Base-by-base conservation (phyloP, 2,888 invertebrate genomes). In the Perdita meconis region DNA sequence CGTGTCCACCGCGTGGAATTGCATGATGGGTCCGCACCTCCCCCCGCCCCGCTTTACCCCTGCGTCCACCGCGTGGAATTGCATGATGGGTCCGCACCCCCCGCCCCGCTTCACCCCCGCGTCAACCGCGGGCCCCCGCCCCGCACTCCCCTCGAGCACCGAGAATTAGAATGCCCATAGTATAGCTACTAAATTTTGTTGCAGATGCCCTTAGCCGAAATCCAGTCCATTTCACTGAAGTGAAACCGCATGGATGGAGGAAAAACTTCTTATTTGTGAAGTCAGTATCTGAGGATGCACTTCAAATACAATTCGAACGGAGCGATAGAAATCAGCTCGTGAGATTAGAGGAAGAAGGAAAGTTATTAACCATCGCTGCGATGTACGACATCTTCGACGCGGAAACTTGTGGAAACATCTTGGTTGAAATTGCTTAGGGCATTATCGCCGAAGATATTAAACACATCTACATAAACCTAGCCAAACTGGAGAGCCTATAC, bases 131-230 rank as follows among this genome's bases (percentile, higher is more conserved):
- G n/a, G n/a, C n/a, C n/a, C n/a, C n/a, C n/a, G n/a, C n/a, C n/a
- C n/a, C n/a, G n/a, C n/a, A n/a, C n/a, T n/a, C n/a, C n/a, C n/a
- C n/a, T n/a, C n/a, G n/a, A n/a, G n/a, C n/a, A n/a, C n/a, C n/a
- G n/a, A n/a, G n/a, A n/a, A n/a, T n/a, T n/a, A n/a, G n/a, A n/a
- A n/a, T n/a, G n/a, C n/a, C n/a, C n/a, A n/a, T n/a, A n/a, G n/a
- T n/a, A n/a, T n/a, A n/a, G n/a, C n/a, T n/a, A n/a, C n/a, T n/a
- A n/a, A n/a, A 91, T 68, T 60, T 79, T 8, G 86, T 87, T 69
- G 90, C 88, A 4, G 91, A 91, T 44, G 87, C 85, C 1, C 34
- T 57, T 1, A 53, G 51, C 3, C 16, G 60, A 56, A 75, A 56
- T 22, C 38, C 56, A 4, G 13, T 22, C 2, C 19, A 19, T 1